Evolutionary conservation across 2,888 invertebrate species (phyloP).

Genomic region (Nomada fabriciana): DNA sequence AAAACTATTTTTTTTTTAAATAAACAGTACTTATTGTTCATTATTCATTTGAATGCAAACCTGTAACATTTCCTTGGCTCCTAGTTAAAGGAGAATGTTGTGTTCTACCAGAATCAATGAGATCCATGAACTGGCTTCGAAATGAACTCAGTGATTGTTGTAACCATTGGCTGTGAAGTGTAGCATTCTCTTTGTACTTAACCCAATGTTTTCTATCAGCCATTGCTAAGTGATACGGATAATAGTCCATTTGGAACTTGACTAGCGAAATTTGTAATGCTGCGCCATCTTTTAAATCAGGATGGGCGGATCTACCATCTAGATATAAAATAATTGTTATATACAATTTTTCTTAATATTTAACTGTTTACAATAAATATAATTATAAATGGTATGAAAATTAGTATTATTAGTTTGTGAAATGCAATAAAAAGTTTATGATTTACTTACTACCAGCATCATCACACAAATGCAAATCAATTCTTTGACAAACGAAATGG

Average conservation of each 20-base stretch:
- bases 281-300: constrained; percentile 94
- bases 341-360: too few relatives aligned
- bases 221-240: constrained; percentile 97
- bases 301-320: constrained; percentile 94
- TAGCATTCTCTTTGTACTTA: constrained; percentile 90
- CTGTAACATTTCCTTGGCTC: constrained; percentile 77
- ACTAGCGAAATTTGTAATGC: constrained; percentile 96
- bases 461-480: constrained; percentile 98
- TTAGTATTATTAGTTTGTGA: not conserved
- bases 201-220: constrained; percentile 96
- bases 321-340: constrained; percentile 46
- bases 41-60: constrained; percentile 53
- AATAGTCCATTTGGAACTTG: constrained; percentile 95
- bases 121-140: constrained; percentile 90
- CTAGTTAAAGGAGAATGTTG: constrained; percentile 85
- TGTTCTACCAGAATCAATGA: constrained; percentile 88
- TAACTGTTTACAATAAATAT: not conserved
- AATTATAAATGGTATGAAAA: not conserved
- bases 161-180: constrained; percentile 94
- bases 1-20: constrained; percentile 30
- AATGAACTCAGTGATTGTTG: constrained; percentile 93
- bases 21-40: not conserved
- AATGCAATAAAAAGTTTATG: constrained; percentile 20
- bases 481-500: constrained; percentile 96
- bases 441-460: constrained; percentile 91